These are phyloP conservation scores for Camelus dromedarius DNA, from an alignment of 2,113 vertebrate species.

Conservation along the genomic window DNA sequence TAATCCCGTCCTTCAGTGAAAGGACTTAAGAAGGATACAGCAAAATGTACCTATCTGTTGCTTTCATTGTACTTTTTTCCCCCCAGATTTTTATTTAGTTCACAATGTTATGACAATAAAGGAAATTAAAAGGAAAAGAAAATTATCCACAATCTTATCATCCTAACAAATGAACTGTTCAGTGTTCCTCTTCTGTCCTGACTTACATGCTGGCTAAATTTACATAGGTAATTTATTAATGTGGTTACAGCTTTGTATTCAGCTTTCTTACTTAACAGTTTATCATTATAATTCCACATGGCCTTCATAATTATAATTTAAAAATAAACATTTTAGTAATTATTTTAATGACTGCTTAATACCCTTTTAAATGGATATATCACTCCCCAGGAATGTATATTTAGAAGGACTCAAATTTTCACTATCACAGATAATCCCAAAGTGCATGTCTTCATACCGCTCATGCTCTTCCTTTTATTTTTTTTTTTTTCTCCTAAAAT, in stretches of 20 bases:
- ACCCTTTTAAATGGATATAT: constrained; percentile 3
- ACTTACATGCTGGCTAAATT: constrained; percentile 22
- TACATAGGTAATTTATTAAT: constrained; percentile 54
- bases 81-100: constrained; percentile 66
- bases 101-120: constrained; percentile 67
- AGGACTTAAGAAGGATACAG: constrained; percentile 67
- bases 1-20: constrained; percentile 72
- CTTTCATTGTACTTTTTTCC: constrained; percentile 32
- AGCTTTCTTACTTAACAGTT: constrained; percentile 31
- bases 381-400: background rate
- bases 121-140: constrained; percentile 70
- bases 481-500: constrained; percentile 61
- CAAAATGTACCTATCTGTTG: constrained; percentile 64
- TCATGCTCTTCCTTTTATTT: background rate
- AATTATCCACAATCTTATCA: constrained; percentile 50
- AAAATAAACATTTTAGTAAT: constrained; percentile 64
- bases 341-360: constrained; percentile 69
- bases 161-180: constrained; percentile 42
- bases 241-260: background rate
- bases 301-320: constrained; percentile 43
- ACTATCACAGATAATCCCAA: constrained; percentile 57
- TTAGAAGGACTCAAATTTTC: constrained; percentile 56
- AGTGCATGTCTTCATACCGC: constrained; percentile 5
- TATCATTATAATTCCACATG: background rate
- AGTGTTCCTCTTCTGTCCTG: background rate